Base-by-base conservation (phyloP, 2,113 vertebrate genomes). In the Dermatemys mawii region DNA sequence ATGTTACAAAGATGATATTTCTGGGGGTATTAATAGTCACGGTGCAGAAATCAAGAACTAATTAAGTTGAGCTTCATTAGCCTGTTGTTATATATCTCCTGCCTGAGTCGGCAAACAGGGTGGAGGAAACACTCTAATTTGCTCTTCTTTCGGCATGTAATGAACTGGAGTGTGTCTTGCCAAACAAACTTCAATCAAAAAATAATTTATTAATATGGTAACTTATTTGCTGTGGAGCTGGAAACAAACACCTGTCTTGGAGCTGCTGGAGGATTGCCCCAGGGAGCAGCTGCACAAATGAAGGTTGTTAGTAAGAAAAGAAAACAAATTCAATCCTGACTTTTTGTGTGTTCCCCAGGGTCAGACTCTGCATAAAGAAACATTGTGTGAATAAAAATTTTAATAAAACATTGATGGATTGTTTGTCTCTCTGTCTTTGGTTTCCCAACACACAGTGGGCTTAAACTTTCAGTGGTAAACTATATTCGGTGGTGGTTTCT, bases 371-470 rank as follows among this genome's bases (percentile, higher is more conserved):
- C 90, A 94, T 95, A 96, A 96, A 96, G 93, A 94, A 96, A 96
- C 93, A 78, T 96, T 93, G 95, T 96, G 95, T 94, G 93, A 98
- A 98, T 98, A 98, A 98, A 98, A 95, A 96, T 98, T 98, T 98
- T 98, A 98, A 97, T 98, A 98, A 98, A 97, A 94, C 83, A 51
- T 1, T 76, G 81, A 76, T 80, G 86, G 94, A 87, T 95, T 92
- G 85, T 95, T 88, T 95, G 91, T 92, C 41, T 89, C 78, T 94
- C 53, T 90, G 6, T 48, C 26, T 51, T 24, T 50, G 16, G 2
- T 11, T 6, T 78, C 2, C 38, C 26, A 48, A 0, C 63, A 21
- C 27, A 78, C 67, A 48, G 14, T 51, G 87, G 87, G 78, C 78
- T 75, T 90, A 84, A 70, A 75, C 24, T 63, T 90, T 88, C 73